Percentiles rank a stretch among this genome's conserved stretches.
phyloP scores from a whole-genome alignment of 23 tunicate species.

The Phallusia fumigata region DNA sequence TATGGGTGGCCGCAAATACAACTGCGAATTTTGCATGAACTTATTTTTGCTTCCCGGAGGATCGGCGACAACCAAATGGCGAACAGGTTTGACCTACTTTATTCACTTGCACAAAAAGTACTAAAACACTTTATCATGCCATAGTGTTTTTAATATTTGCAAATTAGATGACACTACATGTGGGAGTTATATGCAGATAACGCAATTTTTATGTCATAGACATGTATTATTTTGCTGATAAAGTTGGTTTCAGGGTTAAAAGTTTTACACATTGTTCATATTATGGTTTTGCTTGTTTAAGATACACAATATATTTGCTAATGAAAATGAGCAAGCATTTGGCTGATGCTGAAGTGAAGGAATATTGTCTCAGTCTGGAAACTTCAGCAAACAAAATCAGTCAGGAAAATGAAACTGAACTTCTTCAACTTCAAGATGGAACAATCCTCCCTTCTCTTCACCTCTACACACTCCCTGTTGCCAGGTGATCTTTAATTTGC shows the following conservation, averaged over 20 bases:
- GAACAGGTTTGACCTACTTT: constrained; percentile 29
- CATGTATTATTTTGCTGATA: too few relatives aligned
- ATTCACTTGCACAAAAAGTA: too few relatives aligned
- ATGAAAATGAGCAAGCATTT: constrained; percentile 34
- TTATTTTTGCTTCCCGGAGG: constrained; percentile 68
- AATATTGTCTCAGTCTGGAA: constrained; percentile 24
- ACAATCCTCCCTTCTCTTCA: constrained; percentile 7
- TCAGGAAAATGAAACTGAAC: constrained; percentile 1
- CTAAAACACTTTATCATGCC: too few relatives aligned
- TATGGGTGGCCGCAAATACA: constrained; percentile 86
- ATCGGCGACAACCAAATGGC: constrained; percentile 44
- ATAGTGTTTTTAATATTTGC: too few relatives aligned
- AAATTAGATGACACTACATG: too few relatives aligned
- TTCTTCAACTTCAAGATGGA: constrained; percentile 5
- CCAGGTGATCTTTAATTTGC: background rate
- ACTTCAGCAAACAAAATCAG: constrained; percentile 3
- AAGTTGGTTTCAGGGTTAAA: too few relatives aligned
- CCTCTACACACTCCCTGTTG: constrained; percentile 7
- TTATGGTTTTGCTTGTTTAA: background rate
- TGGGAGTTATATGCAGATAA: too few relatives aligned
- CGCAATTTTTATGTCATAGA: too few relatives aligned
- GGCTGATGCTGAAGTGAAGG: constrained; percentile 51
- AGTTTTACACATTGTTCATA: too few relatives aligned
- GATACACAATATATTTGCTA: constrained; percentile 40
- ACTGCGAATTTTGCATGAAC: constrained; percentile 82